Evolutionary conservation across 2,797 vertebrate genomes (phyloP).

Genomic region (Pangasius mekongensis): DNA sequence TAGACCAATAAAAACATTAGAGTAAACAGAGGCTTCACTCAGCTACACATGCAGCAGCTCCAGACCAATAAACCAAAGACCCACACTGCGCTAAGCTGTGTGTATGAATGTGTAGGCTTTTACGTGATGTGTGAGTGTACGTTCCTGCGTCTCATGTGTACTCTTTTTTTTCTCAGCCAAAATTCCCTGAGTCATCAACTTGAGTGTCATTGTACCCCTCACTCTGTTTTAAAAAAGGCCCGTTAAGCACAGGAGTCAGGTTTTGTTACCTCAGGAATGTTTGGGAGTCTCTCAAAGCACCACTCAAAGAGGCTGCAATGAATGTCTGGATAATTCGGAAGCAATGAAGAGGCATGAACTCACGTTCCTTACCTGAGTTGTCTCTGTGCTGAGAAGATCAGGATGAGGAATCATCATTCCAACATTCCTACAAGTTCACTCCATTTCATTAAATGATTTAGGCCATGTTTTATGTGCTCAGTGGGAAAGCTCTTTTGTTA

Average conservation of each 20-base stretch:
- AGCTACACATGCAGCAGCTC: conserved; percentile 69
- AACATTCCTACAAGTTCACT: conserved; percentile 21
- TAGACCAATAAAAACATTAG: conserved; percentile 76
- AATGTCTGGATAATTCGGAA: conserved; percentile 33
- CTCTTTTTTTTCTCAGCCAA: conserved; percentile 44
- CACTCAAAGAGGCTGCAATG: conserved; percentile 27
- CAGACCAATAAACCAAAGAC: conserved; percentile 69
- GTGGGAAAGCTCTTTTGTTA: background rate
- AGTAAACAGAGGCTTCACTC: conserved; percentile 75
- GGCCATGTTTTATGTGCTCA: background rate
- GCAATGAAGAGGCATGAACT: conserved; percentile 29
- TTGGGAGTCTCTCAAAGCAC: conserved; percentile 44
- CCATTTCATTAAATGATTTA: conserved; percentile 12
- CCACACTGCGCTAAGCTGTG: conserved; percentile 62
- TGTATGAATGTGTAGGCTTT: conserved; percentile 38
- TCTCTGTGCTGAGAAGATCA: conserved; percentile 3
- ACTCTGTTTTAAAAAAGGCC: conserved; percentile 45
- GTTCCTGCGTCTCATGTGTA: conserved; percentile 8
- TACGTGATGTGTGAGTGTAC: conserved; percentile 18
- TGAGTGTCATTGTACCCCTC: conserved; percentile 60
- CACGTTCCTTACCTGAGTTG: conserved; percentile 33
- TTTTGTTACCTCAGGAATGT: conserved; percentile 51
- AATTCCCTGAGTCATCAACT: conserved; percentile 64
- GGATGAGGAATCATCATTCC: conserved; percentile 12
- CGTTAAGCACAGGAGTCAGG: conserved; percentile 43